Evolutionary conservation across 1,140 invertebrate species (phyloP).

Genomic region (Ceratoteleas bidentatus): DNA sequence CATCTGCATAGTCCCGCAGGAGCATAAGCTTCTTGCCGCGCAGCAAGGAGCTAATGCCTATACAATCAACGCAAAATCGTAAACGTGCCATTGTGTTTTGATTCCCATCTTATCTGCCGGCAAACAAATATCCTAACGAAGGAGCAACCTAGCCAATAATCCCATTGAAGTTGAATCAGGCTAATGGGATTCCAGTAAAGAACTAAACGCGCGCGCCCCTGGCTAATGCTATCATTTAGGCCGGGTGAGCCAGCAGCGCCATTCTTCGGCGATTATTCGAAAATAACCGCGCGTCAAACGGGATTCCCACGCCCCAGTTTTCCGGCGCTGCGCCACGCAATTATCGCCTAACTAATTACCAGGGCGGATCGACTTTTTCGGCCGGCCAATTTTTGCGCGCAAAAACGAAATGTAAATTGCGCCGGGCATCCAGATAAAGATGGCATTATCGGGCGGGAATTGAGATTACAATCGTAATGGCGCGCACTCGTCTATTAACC

Average conservation of each 20-base stretch:
- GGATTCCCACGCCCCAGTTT: slow-evolving; percentile 19
- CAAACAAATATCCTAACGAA: slow-evolving; percentile 49
- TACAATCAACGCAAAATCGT: slow-evolving; percentile 45
- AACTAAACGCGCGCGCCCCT: slow-evolving; percentile 2
- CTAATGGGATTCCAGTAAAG: slow-evolving; percentile 39
- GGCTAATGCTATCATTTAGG: slow-evolving; percentile 34
- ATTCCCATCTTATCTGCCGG: slow-evolving; percentile 46
- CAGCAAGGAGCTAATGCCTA: slow-evolving; percentile 41
- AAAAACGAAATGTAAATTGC: slow-evolving; percentile 39
- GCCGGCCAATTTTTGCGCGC: slow-evolving; percentile 28
- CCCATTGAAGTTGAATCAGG: slow-evolving; percentile 36
- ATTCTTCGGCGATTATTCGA: slow-evolving; percentile 5
- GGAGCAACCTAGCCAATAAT: slow-evolving; percentile 22
- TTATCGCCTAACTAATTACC: slow-evolving; percentile 38
- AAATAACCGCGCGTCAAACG: slow-evolving; percentile 20
- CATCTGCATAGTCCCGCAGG: slow-evolving; percentile 58
- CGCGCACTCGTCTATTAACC: slow-evolving; percentile 24
- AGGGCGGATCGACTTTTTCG: slow-evolving; percentile 5
- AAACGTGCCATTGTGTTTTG: slow-evolving; percentile 46
- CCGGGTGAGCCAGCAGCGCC: background rate
- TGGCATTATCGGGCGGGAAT: slow-evolving; percentile 35
- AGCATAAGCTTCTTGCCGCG: slow-evolving; percentile 55
- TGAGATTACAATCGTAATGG: slow-evolving; percentile 43
- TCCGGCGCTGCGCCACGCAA: slow-evolving; percentile 2
- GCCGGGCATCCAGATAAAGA: slow-evolving; percentile 32